Conservation (phyloP, 2,797 vertebrate genomes). For the Microhierax caerulescens region DNA sequence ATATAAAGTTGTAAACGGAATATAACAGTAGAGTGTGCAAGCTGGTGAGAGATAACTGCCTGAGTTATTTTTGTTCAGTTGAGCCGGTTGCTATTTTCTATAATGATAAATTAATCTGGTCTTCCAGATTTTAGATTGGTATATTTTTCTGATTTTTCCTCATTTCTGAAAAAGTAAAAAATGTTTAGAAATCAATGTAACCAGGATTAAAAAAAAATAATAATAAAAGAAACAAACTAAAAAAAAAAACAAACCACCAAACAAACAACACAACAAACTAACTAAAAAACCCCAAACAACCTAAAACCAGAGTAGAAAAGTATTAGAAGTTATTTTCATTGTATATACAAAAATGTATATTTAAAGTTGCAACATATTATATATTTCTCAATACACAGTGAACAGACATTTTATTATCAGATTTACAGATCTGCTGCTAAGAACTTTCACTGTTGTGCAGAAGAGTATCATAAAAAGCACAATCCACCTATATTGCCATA, state of each 20-base stretch:
- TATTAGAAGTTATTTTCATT: background rate
- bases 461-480: background rate
- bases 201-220: background rate
- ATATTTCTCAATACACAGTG: background rate
- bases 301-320: background rate
- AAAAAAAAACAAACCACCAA: too few relatives aligned
- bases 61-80: constrained; percentile 76
- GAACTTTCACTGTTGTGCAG: background rate
- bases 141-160: constrained; percentile 58
- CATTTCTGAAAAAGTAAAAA: constrained; percentile 29
- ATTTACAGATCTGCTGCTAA: background rate
- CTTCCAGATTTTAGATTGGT: constrained; percentile 71
- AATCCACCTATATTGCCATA: background rate
- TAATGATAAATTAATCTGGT: constrained; percentile 74
- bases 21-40: constrained; percentile 68
- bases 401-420: background rate
- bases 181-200: constrained; percentile 49
- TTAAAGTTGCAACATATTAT: background rate
- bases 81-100: constrained; percentile 74
- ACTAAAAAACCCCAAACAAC: too few relatives aligned
- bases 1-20: constrained; percentile 64
- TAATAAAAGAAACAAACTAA: background rate
- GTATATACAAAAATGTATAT: background rate
- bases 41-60: constrained; percentile 73
- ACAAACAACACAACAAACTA: too few relatives aligned